Percentiles rank a stretch among this genome's conserved stretches.
Evolutionary conservation across 2,797 vertebrate genomes (phyloP).

Genomic region (Sebastes paucispinis): DNA sequence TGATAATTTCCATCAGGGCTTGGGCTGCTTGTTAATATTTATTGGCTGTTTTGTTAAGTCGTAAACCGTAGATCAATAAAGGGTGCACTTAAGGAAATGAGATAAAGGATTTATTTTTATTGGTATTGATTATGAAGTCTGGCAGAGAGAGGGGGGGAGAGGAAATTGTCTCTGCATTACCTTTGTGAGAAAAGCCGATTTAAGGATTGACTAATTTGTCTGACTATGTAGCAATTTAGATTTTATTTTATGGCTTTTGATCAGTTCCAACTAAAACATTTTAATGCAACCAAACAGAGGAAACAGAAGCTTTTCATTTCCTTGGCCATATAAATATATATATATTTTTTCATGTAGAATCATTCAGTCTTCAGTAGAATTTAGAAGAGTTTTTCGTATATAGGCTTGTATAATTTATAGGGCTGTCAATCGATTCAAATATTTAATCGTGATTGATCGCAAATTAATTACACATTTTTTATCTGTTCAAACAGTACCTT

Average conservation of each 20-base stretch:
- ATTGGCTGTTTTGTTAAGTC: conserved; percentile 65
- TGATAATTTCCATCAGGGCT: conserved; percentile 60
- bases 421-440: no score
- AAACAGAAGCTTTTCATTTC: neutral
- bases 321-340: neutral
- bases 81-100: conserved; percentile 70
- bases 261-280: neutral
- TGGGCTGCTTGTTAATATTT: conserved; percentile 47
- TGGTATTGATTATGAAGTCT: conserved; percentile 65
- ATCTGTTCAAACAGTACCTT: no score
- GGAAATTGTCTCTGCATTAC: neutral
- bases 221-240: neutral
- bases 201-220: neutral
- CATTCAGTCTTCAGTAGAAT: neutral
- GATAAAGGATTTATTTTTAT: conserved; percentile 69
- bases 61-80: conserved; percentile 63
- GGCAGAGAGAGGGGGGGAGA: neutral
- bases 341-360: neutral
- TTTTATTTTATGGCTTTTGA: neutral
- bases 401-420: neutral
- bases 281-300: neutral
- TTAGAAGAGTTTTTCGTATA: neutral
- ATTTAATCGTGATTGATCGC: no score
- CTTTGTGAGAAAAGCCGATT: conserved; percentile 10
- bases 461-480: no score